phyloP scores from a whole-genome alignment of 1,140 invertebrate genomes.

The Formica exsecta region DNA sequence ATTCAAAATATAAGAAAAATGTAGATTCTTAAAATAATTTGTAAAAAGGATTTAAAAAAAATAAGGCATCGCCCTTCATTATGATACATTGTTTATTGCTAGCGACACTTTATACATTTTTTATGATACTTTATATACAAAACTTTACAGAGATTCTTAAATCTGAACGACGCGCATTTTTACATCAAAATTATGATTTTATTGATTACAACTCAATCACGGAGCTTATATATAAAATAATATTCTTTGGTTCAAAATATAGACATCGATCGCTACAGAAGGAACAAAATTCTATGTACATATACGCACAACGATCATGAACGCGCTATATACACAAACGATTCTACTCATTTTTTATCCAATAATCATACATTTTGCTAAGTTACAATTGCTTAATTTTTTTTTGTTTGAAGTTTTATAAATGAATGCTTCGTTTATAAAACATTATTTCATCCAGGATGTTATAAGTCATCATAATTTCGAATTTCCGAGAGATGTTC shows the following conservation, averaged over 20 bases:
- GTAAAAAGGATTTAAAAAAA: background rate
- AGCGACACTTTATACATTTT: conserved; percentile 64
- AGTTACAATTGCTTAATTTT: background rate
- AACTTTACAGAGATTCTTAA: conserved; percentile 74
- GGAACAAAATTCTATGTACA: conserved; percentile 31
- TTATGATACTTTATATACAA: conserved; percentile 74
- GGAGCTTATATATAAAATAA: background rate
- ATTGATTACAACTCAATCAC: conserved; percentile 4
- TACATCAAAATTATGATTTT: background rate
- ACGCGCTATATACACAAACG: conserved; percentile 49
- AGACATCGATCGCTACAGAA: background rate
- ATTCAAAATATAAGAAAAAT: background rate
- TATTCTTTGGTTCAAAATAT: conserved; percentile 43
- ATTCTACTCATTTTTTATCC: background rate
- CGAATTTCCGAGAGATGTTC: background rate
- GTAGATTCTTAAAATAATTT: background rate
- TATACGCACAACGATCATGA: conserved; percentile 8
- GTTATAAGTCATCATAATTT: background rate
- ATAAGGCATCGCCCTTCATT: conserved; percentile 6
- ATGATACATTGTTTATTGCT: conserved; percentile 67
- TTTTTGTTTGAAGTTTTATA: background rate
- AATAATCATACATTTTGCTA: background rate
- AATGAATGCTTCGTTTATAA: background rate
- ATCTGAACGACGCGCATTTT: conserved; percentile 12
- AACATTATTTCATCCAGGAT: background rate